A percentile compares a stretch with the other conserved stretches of the same genome.
Conservation (phyloP, 1,140 invertebrate species). For the Heliconius congener region DNA sequence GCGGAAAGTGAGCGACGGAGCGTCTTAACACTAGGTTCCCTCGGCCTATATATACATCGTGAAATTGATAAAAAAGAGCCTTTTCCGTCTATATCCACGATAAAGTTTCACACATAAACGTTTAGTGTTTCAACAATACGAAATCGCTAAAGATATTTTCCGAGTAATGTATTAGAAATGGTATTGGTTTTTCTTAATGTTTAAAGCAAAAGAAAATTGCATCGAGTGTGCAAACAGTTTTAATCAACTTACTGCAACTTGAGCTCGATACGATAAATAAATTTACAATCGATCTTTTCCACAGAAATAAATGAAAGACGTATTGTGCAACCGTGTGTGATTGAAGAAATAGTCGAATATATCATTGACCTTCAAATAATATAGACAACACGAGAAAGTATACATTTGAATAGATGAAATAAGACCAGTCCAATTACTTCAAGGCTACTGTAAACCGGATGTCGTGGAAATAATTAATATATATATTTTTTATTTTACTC, state of each 20-base stretch:
- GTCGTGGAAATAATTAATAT: too few relatives aligned
- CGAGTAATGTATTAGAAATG: slow-evolving; percentile 20
- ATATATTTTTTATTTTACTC: too few relatives aligned
- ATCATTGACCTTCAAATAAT: not conserved
- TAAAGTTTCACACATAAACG: not conserved
- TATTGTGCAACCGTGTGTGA: not conserved
- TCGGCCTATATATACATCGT: not conserved
- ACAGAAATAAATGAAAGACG: not conserved
- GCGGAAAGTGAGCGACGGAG: not conserved
- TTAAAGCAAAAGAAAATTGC: slow-evolving; percentile 9
- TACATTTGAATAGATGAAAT: not conserved
- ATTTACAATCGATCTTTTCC: slow-evolving; percentile 11
- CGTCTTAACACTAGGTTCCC: not conserved
- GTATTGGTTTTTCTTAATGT: slow-evolving; percentile 13
- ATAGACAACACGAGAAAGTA: not conserved
- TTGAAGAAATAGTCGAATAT: not conserved
- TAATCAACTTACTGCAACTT: slow-evolving; percentile 14
- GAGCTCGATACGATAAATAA: not conserved
- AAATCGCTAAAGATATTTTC: slow-evolving; percentile 12
- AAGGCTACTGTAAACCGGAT: too few relatives aligned
- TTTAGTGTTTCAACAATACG: not conserved
- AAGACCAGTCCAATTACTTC: not conserved
- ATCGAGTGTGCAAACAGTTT: slow-evolving; percentile 2
- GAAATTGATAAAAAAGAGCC: not conserved
- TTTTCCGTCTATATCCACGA: not conserved